Percentiles rank a stretch among this genome's conserved stretches.
Evolutionary conservation across 1,140 invertebrate species (phyloP).

Genomic region (Prorops nasuta): DNA sequence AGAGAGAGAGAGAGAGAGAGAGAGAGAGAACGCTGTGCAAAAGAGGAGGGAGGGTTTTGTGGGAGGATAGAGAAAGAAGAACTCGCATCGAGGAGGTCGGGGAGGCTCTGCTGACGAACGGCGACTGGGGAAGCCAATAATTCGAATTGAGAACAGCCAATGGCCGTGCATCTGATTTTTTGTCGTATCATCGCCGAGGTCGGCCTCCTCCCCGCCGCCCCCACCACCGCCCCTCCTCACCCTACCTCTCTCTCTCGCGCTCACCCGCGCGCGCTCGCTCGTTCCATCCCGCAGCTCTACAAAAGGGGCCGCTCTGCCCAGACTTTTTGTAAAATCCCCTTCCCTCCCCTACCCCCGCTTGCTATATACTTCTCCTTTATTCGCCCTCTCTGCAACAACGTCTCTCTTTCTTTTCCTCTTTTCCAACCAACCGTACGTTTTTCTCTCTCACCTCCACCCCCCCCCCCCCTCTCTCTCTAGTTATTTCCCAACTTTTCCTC

Average conservation of each 20-base stretch:
- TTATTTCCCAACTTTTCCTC: background rate
- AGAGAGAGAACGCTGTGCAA: background rate
- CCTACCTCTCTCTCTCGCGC: constrained; percentile 1
- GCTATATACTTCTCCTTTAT: constrained; percentile 18
- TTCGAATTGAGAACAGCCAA: constrained; percentile 58
- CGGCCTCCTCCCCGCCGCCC: constrained; percentile 28
- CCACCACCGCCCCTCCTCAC: constrained; percentile 5
- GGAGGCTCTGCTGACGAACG: constrained; percentile 53
- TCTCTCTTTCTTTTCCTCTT: constrained; percentile 19
- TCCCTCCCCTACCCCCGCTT: constrained; percentile 5
- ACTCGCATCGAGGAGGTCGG: constrained; percentile 32
- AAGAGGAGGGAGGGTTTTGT: constrained; percentile 20
- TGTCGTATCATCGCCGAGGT: constrained; percentile 51
- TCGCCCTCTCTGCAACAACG: constrained; percentile 17
- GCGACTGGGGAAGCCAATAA: constrained; percentile 56
- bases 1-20: constrained; percentile 15
- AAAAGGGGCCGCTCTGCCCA: constrained; percentile 35
- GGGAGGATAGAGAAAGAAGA: constrained; percentile 18
- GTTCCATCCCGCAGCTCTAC: constrained; percentile 15
- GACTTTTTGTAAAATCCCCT: constrained; percentile 40
- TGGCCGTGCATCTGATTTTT: constrained; percentile 57
- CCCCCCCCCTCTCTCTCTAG: background rate
- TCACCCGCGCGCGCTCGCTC: background rate
- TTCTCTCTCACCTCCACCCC: constrained; percentile 5
- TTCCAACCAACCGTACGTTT: constrained; percentile 7